These are phyloP conservation scores for Reinhardtius hippoglossoides DNA, from an alignment of 2,113 vertebrate genomes.

Conservation along the genomic window DNA sequence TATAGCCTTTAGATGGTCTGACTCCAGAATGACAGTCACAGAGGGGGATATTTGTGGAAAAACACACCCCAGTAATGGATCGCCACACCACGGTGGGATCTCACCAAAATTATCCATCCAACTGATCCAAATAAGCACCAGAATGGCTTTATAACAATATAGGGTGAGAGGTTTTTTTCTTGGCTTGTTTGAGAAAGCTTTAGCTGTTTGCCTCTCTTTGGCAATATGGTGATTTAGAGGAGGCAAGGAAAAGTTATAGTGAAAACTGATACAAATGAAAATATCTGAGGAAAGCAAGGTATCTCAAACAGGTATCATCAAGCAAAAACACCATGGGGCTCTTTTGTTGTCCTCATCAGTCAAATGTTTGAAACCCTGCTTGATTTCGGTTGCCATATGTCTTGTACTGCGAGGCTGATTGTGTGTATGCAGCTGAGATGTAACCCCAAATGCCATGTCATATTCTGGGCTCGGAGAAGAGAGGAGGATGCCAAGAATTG, in stretches of 20 bases:
- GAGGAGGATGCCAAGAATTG: conserved; percentile 65
- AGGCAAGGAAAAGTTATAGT: conserved; percentile 20
- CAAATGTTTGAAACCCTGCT: conserved; percentile 51
- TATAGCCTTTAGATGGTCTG: conserved; percentile 66
- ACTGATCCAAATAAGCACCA: conserved; percentile 44
- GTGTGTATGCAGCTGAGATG: conserved; percentile 65
- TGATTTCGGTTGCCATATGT: conserved; percentile 63
- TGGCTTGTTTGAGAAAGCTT: conserved; percentile 1
- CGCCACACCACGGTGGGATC: conserved; percentile 27
- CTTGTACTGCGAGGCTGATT: conserved; percentile 50
- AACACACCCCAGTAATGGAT: conserved; percentile 60
- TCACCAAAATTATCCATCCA: conserved; percentile 44
- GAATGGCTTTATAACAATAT: conserved; percentile 33
- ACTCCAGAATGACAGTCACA: conserved; percentile 58
- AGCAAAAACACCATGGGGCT: conserved; percentile 28
- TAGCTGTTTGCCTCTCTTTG: conserved; percentile 10
- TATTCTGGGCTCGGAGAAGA: conserved; percentile 71
- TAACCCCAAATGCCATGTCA: conserved; percentile 73
- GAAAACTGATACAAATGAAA: conserved; percentile 5
- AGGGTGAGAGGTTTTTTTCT: conserved; percentile 12
- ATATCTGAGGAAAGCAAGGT: background rate
- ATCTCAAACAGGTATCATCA: background rate
- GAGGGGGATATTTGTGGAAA: conserved; percentile 40
- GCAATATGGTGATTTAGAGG: background rate
- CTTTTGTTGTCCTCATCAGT: conserved; percentile 46